Evolutionary conservation across 2,888 invertebrate species (phyloP).

Genomic region (Acronicta alni): DNA sequence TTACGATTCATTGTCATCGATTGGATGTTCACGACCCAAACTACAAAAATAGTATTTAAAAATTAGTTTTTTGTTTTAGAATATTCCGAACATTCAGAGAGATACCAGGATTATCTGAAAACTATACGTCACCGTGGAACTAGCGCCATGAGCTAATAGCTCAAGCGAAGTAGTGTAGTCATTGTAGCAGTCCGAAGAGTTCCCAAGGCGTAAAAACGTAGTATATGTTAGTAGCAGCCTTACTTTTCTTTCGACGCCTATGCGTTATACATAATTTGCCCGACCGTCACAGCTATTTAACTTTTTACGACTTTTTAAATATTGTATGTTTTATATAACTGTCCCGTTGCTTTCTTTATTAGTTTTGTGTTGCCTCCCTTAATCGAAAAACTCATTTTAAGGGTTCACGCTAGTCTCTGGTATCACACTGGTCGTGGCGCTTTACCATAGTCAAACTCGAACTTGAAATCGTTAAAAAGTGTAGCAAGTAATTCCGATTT

Average conservation of each 20-base stretch:
- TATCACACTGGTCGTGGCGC: neutral
- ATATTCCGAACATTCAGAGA: constrained; percentile 4
- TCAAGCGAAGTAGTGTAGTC: neutral
- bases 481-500: constrained; percentile 23
- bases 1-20: constrained; percentile 7
- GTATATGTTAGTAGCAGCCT: no score
- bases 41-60: neutral
- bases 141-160: neutral
- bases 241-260: no score
- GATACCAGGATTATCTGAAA: constrained; percentile 13
- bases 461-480: constrained; percentile 23
- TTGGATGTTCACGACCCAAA: constrained; percentile 11
- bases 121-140: constrained; percentile 7
- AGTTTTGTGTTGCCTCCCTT: neutral
- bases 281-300: no score
- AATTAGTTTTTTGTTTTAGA: no score
- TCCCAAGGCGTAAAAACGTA: no score
- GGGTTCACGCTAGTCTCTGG: neutral
- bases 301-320: no score
- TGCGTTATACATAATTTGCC: neutral
- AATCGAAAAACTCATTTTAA: neutral
- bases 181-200: neutral
- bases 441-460: neutral
- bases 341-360: neutral
- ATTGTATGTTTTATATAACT: neutral